Base-by-base conservation (phyloP, 2,888 invertebrate species). In the Drosophila koepferae region DNA sequence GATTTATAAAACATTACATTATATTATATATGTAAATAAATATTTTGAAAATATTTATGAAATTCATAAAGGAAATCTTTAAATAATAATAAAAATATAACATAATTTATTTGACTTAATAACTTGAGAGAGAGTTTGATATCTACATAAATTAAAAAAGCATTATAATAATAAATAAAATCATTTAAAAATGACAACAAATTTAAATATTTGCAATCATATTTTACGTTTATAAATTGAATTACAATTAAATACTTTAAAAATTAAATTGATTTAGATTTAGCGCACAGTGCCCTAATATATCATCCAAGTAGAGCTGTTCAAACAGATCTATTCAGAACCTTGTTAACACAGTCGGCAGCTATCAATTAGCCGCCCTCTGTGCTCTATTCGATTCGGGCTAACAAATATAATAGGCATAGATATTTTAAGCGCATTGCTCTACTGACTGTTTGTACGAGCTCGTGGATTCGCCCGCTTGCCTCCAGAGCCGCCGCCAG, bases 381-480 rank as follows among this genome's bases (percentile, higher is more conserved):
- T 16, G 0, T n/a, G 2, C 44, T 28, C 56, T 10, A 7, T 40
- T 23, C 16, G 9, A 38, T 53, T 18, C 16, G n/a, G 41, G 40
- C 31, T 70, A 59, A 54, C 76, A 80, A 56, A 68, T 68, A 63
- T 72, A 72, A 79, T 66, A 56, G 77, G 74, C 68, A 61, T 58
- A 68, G 69, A 79, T 72, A 72, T 78, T 69, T 72, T 72, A 77
- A 90, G 88, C 83, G 61, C 90, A 86, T 90, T 88, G 81, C 72
- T 81, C 72, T 59, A 84, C 81, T 74, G 53, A 63, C 75, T 60
- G 51, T 46, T 62, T 59, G 34, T 58, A 43, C 40, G 60, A 48
- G 71, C 16, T 38, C 63, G 63, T 48, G 43, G 56, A 64, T 48
- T 53, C 51, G 40, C 46, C 70, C 63, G 58, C 20, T 18, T n/a